Percentiles rank a stretch among this genome's conserved stretches.
Evolutionary conservation across 2,888 invertebrate species (phyloP).

Genomic region (Boloria euphrosyne): DNA sequence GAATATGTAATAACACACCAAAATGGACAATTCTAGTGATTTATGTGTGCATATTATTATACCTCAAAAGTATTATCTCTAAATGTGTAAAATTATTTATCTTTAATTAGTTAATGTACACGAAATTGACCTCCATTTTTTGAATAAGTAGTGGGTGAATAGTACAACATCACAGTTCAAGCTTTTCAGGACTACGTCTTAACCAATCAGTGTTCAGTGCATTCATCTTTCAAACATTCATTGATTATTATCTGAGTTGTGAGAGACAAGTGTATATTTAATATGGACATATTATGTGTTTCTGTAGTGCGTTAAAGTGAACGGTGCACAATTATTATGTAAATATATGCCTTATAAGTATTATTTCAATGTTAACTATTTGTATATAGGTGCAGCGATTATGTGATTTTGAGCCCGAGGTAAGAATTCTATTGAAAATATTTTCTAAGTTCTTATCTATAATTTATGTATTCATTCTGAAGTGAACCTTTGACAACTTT

Average conservation of each 20-base stretch:
- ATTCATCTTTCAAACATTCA: neutral
- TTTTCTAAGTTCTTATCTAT: neutral
- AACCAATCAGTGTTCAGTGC: neutral
- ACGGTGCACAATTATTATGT: neutral
- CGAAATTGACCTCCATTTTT: no score
- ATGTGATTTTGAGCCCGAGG: neutral
- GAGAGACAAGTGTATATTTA: no score
- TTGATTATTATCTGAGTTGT: neutral
- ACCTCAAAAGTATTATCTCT: constrained; percentile 15
- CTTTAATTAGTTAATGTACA: neutral
- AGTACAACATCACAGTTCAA: neutral
- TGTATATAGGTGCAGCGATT: neutral
- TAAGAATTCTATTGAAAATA: neutral
- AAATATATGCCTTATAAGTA: constrained; percentile 5
- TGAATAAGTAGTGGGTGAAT: no score
- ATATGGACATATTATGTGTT: no score
- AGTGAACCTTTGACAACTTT: no score
- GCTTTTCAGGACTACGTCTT: neutral
- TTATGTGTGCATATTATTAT: neutral
- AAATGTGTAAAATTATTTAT: constrained; percentile 3
- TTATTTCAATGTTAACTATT: neutral
- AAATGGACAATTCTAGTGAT: constrained; percentile 2
- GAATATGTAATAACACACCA: neutral
- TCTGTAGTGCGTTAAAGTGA: no score
- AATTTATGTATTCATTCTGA: no score